Percentiles rank a stretch among this genome's conserved stretches.
phyloP scores from a whole-genome alignment of 1,140 invertebrate genomes.

The Dolichoris vasculosae region DNA sequence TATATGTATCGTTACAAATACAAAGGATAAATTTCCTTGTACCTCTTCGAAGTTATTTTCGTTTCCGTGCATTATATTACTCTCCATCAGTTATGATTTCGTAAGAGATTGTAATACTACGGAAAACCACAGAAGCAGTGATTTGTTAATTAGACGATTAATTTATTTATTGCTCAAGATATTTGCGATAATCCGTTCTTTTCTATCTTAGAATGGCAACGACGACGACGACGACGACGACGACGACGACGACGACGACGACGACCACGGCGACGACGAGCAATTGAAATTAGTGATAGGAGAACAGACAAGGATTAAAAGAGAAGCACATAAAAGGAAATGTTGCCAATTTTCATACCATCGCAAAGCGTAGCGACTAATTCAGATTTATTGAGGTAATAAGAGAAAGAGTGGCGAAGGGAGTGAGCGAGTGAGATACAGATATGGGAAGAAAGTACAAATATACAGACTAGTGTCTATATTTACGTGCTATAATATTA shows the following conservation, averaged over 20 bases:
- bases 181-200: not conserved
- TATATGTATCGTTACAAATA: constrained; percentile 38
- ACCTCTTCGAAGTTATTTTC: not conserved
- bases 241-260: not conserved
- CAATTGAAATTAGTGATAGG: no score
- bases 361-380: constrained; percentile 40
- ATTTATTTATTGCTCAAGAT: constrained; percentile 57
- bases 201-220: not conserved
- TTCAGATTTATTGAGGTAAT: constrained; percentile 56
- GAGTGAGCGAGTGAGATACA: not conserved
- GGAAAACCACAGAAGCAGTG: constrained; percentile 55
- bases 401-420: not conserved
- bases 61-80: not conserved
- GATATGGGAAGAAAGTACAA: not conserved
- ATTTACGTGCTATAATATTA: not conserved
- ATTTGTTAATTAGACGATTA: constrained; percentile 61
- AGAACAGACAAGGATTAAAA: no score
- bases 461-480: no score
- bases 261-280: no score
- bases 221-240: not conserved
- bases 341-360: constrained; percentile 15
- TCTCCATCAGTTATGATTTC: constrained; percentile 58
- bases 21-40: no score
- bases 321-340: not conserved
- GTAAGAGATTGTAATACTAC: constrained; percentile 16